Evolutionary conservation across 2,888 invertebrate species (phyloP), one percentile per base, ranked within the genome.

Genomic region (Penaeus monodon): DNA sequence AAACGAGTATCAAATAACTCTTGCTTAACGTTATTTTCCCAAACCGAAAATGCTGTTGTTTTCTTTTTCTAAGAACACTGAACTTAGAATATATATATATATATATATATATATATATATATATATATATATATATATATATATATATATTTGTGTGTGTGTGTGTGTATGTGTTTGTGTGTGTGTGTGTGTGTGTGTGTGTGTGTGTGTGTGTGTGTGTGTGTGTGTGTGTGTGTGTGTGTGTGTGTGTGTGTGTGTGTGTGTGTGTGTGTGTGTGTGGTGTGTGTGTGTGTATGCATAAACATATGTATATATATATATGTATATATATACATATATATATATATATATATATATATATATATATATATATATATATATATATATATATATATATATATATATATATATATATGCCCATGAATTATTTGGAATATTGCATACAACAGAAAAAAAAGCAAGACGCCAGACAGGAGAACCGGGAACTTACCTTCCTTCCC

Each of bases 401-500:
- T 49, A 49, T 49, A 49, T 49, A 57, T 57, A 57, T 57, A 57
- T 57, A 57, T 20, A 57, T 57, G 4, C 33, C 33, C 33, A 38
- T 3, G 4, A 38, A 38, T 38, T 38, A 38, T 38, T 38, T 38
- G 33, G 4, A 38, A 38, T 0, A 38, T 38, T 38, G 4, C 33
- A 38, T 38, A 38, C 33, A 38, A 38, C 6, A 38, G 0, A 10
- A 29, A 33, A 10, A 76, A 6, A 29, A 49, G 22, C 38, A 1
- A 10, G 24, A 2, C 20, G 24, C 22, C 8, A 7, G 33, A 7
- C 22, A 38, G 7, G 78, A 12, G 12, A 17, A 44, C n/a, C 2
- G 20, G 27, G 20, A 27, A 64, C 84, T 80, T 38, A 85, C 85
- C 80, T 73, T 14, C 80, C 80, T 24, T 70, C 85, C 29, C 64